These are phyloP conservation scores for Stenodema calcarata DNA, from an alignment of 2,888 invertebrate species.

Conservation along the genomic window DNA sequence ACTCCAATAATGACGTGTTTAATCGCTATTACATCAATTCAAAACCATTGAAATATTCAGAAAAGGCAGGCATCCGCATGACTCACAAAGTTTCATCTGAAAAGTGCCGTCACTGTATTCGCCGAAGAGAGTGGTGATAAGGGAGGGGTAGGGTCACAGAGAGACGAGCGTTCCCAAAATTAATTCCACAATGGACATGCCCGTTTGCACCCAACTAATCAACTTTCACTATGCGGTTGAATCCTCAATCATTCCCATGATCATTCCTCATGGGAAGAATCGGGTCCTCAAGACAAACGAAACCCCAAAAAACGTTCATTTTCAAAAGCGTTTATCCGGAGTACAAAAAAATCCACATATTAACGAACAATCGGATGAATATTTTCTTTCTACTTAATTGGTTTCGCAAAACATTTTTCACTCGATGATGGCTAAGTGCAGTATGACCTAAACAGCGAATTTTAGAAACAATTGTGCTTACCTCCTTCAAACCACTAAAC, in stretches of 20 bases:
- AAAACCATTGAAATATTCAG: neutral
- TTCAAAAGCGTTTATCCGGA: neutral
- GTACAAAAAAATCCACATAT: neutral
- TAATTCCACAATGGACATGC: neutral
- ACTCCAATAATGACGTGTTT: too few relatives aligned
- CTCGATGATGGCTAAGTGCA: too few relatives aligned
- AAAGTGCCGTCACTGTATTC: neutral
- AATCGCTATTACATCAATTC: too few relatives aligned
- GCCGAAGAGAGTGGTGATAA: neutral
- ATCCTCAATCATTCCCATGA: constrained; percentile 14
- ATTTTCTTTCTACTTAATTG: too few relatives aligned
- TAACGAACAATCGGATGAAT: neutral
- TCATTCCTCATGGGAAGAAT: neutral
- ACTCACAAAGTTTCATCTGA: neutral
- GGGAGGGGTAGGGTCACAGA: neutral
- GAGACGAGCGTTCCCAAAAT: neutral
- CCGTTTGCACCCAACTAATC: neutral
- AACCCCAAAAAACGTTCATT: neutral
- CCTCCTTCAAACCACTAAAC: too few relatives aligned
- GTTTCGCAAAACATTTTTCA: neutral
- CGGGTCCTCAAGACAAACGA: neutral
- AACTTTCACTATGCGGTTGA: constrained; percentile 10
- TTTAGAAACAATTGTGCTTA: too few relatives aligned
- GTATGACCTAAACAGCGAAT: too few relatives aligned
- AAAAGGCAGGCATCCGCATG: neutral